phyloP scores from a whole-genome alignment of 2,797 vertebrate species.

The Gastrophryne carolinensis region DNA sequence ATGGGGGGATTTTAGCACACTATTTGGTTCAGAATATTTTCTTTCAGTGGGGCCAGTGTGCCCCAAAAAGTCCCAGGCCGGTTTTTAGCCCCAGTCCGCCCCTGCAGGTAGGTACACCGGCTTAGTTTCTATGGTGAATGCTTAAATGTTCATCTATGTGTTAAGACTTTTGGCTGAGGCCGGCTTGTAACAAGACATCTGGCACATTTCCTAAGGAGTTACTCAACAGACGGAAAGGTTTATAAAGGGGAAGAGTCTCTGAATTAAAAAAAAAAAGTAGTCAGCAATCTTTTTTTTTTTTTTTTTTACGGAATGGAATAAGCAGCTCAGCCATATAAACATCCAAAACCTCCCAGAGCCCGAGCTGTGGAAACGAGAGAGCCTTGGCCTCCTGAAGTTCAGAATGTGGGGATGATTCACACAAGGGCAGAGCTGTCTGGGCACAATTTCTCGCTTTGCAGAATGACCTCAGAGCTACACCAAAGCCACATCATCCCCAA shows the following conservation, averaged over 20 bases:
- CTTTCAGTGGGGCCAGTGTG: too few species aligned
- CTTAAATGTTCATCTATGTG: too few species aligned
- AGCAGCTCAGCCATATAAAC: conserved; percentile 1
- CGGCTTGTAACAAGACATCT: too few species aligned
- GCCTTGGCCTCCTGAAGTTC: conserved; percentile 43
- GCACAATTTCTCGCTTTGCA: conserved; percentile 38
- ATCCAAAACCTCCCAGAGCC: neutral
- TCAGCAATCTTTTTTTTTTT: conserved; percentile 22
- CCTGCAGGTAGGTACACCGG: too few species aligned
- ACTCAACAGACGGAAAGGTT: neutral
- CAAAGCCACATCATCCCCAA: conserved; percentile 38
- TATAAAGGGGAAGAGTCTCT: neutral
- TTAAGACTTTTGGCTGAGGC: too few species aligned
- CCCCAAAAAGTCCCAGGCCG: too few species aligned
- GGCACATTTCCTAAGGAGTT: neutral
- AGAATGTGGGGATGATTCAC: conserved; percentile 43
- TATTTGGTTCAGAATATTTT: too few species aligned
- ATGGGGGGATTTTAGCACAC: too few species aligned
- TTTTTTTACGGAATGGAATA: conserved; percentile 24
- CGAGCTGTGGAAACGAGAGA: conserved; percentile 33
- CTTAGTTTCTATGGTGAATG: too few species aligned
- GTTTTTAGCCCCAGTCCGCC: too few species aligned
- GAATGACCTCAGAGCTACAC: conserved; percentile 39
- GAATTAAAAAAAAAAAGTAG: neutral
- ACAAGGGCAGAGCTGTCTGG: conserved; percentile 49